Evolutionary conservation across 2,113 vertebrate species (phyloP).

Genomic region (Rallus limicola): DNA sequence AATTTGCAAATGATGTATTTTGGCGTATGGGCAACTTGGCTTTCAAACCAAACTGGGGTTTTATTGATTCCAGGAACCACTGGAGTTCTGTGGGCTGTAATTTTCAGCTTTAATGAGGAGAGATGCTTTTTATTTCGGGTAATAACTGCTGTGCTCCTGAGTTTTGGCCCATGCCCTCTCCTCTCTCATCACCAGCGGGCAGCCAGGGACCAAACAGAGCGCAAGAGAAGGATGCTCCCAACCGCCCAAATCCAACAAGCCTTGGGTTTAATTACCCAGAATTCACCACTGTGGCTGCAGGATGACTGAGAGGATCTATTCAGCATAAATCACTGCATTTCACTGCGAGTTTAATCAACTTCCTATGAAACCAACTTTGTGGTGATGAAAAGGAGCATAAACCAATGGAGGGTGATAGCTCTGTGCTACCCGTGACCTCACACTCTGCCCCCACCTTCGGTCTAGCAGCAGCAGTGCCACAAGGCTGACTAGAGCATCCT

Average conservation of each 20-base stretch:
- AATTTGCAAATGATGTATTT: constrained; percentile 81
- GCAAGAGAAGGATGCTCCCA: not conserved
- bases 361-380: not conserved
- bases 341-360: not conserved
- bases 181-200: not conserved
- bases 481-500: not conserved
- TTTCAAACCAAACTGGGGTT: constrained; percentile 71
- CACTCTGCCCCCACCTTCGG: not conserved
- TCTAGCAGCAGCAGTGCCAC: not conserved
- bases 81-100: constrained; percentile 55
- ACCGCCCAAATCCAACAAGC: not conserved
- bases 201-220: not conserved
- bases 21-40: constrained; percentile 72
- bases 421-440: not conserved
- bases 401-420: fast-evolving
- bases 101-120: constrained; percentile 67
- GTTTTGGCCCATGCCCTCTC: constrained; percentile 27
- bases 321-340: not conserved
- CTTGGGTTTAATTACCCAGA: not conserved
- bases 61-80: constrained; percentile 69
- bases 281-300: not conserved
- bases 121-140: constrained; percentile 52
- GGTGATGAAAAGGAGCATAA: not conserved
- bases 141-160: not conserved
- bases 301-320: not conserved